Conservation (phyloP, 2,113 vertebrate species). For the Aptenodytes forsteri region DNA sequence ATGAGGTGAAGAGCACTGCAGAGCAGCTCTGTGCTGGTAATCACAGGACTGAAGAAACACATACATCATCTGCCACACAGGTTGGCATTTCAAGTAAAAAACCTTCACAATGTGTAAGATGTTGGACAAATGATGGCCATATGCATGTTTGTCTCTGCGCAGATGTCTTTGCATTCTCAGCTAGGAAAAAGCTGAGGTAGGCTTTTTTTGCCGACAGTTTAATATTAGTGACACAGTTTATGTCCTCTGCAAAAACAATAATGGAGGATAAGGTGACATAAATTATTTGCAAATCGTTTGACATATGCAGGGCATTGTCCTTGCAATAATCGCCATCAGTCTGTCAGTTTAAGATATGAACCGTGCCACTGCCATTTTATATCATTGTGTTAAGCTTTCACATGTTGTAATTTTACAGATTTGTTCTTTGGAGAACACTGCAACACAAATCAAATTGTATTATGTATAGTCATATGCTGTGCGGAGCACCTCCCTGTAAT, state of each 20-base stretch:
- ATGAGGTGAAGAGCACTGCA: conserved; percentile 98
- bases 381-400: conserved; percentile 85
- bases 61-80: conserved; percentile 99
- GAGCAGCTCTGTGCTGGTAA: conserved; percentile 95
- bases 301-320: conserved; percentile 95
- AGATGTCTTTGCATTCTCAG: conserved; percentile 90
- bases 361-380: conserved; percentile 88
- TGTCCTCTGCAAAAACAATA: conserved; percentile 93
- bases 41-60: conserved; percentile 99
- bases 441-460: conserved; percentile 76
- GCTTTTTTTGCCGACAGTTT: conserved; percentile 87
- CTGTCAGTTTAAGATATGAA: conserved; percentile 92
- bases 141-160: conserved; percentile 91
- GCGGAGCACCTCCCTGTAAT: conserved; percentile 40
- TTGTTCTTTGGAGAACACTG: conserved; percentile 69
- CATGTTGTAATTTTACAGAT: conserved; percentile 78
- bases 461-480: conserved; percentile 69
- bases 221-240: conserved; percentile 93
- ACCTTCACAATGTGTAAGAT: conserved; percentile 96
- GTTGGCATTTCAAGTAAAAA: conserved; percentile 96
- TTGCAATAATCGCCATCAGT: conserved; percentile 94
- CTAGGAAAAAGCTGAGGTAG: conserved; percentile 90
- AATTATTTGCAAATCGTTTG: conserved; percentile 97
- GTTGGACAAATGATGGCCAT: conserved; percentile 99
- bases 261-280: conserved; percentile 95